These are phyloP conservation scores for Zhuqinia jingwanae DNA, from an alignment of 2,888 invertebrate species.

Conservation along the genomic window DNA sequence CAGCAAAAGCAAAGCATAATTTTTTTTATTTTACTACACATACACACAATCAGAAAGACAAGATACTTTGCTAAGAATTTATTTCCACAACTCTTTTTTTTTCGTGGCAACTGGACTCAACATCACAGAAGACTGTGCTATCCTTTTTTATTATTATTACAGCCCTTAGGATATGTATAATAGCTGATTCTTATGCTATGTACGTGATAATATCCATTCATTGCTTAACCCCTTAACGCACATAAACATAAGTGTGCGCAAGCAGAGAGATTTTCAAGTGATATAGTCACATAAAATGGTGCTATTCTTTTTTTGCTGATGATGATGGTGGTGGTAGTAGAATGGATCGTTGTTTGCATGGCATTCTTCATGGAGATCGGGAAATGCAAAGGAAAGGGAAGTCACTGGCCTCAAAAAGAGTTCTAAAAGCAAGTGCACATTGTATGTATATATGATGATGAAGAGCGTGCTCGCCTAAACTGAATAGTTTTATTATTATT, in stretches of 20 bases:
- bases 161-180: conserved; percentile 59
- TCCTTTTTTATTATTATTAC: conserved; percentile 60
- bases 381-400: conserved; percentile 61
- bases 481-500: neutral
- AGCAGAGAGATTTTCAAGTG: no score
- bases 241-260: neutral
- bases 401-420: conserved; percentile 60
- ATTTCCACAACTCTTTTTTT: conserved; percentile 56
- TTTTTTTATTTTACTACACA: no score
- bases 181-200: conserved; percentile 51
- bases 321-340: neutral
- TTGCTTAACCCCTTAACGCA: conserved; percentile 7
- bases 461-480: neutral
- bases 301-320: neutral
- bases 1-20: conserved; percentile 5
- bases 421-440: no score
- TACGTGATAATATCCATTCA: conserved; percentile 60
- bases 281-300: conserved; percentile 18
- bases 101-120: conserved; percentile 59
- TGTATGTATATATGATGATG: no score
- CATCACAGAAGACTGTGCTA: conserved; percentile 10
- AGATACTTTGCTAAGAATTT: conserved; percentile 50
- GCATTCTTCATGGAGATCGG: neutral
- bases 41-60: conserved; percentile 48
- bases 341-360: neutral